Evolutionary conservation across 2,797 vertebrate species (phyloP).

Genomic region (Tapera naevia): DNA sequence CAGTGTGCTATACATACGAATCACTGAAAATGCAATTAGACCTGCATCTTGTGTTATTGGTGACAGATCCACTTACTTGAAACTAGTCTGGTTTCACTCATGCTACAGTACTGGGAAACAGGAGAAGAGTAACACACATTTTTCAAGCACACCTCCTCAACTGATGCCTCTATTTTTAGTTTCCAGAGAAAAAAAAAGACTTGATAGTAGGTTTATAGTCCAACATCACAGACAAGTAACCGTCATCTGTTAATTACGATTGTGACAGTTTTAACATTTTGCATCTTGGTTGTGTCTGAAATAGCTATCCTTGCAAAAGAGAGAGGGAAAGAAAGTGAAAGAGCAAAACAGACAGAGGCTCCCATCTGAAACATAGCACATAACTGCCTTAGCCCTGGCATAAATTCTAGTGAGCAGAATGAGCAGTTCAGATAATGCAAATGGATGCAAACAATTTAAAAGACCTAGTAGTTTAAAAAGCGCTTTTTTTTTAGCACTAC

Average conservation of each 20-base stretch:
- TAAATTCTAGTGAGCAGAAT: background rate
- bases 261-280: background rate
- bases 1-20: constrained; percentile 64
- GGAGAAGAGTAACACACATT: background rate
- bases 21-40: constrained; percentile 64
- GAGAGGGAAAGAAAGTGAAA: background rate
- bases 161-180: background rate
- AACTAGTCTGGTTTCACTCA: constrained; percentile 24
- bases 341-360: background rate
- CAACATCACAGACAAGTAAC: background rate
- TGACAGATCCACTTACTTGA: constrained; percentile 22
- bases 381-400: background rate
- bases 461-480: background rate
- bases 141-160: background rate
- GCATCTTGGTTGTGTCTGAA: background rate
- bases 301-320: background rate
- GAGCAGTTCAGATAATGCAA: background rate
- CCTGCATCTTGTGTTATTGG: constrained; percentile 52
- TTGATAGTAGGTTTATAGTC: background rate
- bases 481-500: background rate
- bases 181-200: background rate
- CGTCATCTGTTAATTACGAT: background rate
- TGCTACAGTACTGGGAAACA: background rate
- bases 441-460: background rate
- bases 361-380: background rate